A percentile compares a stretch with the other conserved stretches of the same genome.
Conservation (phyloP, 35 echinoderm and acorn worm genomes). For the Lytechinus variegatus region DNA sequence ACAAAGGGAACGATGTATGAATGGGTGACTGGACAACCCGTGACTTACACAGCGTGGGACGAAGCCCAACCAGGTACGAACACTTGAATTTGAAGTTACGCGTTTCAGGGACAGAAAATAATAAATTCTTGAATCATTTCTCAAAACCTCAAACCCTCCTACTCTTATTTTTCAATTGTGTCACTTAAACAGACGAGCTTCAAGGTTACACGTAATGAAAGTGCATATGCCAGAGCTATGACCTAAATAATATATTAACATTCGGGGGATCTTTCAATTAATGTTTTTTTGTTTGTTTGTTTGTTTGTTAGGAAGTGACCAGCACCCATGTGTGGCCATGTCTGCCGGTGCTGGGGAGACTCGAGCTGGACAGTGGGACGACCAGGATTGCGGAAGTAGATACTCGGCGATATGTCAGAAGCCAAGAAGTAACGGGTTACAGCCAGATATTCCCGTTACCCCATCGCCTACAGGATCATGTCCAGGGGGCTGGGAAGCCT, state of each 20-base stretch:
- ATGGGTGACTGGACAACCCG: conserved; percentile 66
- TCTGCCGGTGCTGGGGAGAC: not conserved
- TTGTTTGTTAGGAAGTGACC: conserved; percentile 43
- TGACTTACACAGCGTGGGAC: conserved; percentile 78
- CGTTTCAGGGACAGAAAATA: too few species aligned
- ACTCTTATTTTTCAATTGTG: too few species aligned
- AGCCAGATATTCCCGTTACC: conserved; percentile 19
- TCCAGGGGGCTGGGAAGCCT: conserved; percentile 53
- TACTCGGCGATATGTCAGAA: conserved; percentile 67
- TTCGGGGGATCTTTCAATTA: too few species aligned
- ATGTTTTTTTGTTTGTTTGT: too few species aligned
- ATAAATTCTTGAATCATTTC: too few species aligned
- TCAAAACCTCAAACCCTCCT: too few species aligned
- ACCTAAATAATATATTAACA: too few species aligned
- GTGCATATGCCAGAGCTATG: too few species aligned
- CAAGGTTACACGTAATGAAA: too few species aligned
- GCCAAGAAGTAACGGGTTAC: not conserved
- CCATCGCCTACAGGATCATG: conserved; percentile 57
- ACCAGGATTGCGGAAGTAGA: conserved; percentile 60
- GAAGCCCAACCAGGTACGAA: conserved; percentile 57
- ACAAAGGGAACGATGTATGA: conserved; percentile 54
- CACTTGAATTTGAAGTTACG: not conserved
- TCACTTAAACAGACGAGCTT: too few species aligned
- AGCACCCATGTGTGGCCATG: conserved; percentile 62
- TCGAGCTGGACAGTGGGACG: conserved; percentile 58